A percentile compares a stretch with the other conserved stretches of the same genome.
These are phyloP conservation scores for Oryzias melastigma DNA, from an alignment of 2,113 vertebrate species.

Conservation along the genomic window DNA sequence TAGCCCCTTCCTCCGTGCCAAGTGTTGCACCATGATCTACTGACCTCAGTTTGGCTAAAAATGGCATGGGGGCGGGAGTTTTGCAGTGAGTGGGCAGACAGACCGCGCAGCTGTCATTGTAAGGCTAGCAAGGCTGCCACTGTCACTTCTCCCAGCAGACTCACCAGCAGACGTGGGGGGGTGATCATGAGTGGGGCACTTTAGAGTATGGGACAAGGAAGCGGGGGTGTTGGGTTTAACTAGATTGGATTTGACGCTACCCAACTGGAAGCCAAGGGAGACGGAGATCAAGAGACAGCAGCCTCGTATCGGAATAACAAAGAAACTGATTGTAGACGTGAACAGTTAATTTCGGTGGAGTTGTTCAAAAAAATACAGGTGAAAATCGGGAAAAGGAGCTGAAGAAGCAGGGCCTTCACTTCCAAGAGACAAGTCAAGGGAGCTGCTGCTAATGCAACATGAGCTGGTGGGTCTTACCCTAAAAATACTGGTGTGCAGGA, in stretches of 20 bases:
- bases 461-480: slow-evolving; percentile 77
- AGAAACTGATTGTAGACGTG: slow-evolving; percentile 28
- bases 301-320: slow-evolving; percentile 18
- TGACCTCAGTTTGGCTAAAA: slow-evolving; percentile 69
- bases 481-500: slow-evolving; percentile 78
- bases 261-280: slow-evolving; percentile 29
- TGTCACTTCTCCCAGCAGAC: slow-evolving; percentile 66
- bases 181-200: slow-evolving; percentile 56
- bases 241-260: slow-evolving; percentile 37
- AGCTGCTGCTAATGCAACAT: slow-evolving; percentile 76
- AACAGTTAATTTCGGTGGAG: slow-evolving; percentile 13
- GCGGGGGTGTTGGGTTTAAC: slow-evolving; percentile 1
- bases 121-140: slow-evolving; percentile 56
- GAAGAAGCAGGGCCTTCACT: slow-evolving; percentile 45
- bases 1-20: slow-evolving; percentile 21
- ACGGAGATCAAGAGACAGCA: slow-evolving; percentile 10
- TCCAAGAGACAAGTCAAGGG: slow-evolving; percentile 61
- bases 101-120: slow-evolving; percentile 77
- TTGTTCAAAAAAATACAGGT: not conserved
- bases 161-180: slow-evolving; percentile 57
- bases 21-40: slow-evolving; percentile 54
- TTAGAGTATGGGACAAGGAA: slow-evolving; percentile 55
- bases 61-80: slow-evolving; percentile 56
- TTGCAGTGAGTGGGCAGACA: slow-evolving; percentile 52
- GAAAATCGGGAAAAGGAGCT: slow-evolving; percentile 17